Evolutionary conservation across 2,888 invertebrate genomes (phyloP), one percentile per base, ranked within the genome.

Genomic region (Dendrolimus pini): DNA sequence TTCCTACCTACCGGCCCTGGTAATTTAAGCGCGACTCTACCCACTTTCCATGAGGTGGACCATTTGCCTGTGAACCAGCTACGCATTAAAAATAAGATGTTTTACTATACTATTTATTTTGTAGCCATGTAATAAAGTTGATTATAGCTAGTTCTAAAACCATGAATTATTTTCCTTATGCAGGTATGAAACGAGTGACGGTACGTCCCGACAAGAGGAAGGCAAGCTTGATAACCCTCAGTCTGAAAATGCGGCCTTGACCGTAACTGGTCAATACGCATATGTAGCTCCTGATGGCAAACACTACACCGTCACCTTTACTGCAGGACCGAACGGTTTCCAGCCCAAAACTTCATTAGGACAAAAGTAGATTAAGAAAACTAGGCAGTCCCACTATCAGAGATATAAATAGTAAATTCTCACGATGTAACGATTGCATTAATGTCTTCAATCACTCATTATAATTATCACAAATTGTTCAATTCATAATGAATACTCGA

Each of bases 101-200:
- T 18, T 30, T 30, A 30, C 30, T 30, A 0, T 30, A 3, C 30
- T 30, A 1, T 30, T 30, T 30, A 30, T 30, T 30, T 30, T 30
- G 6, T 3, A 30, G 30, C 30, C 30, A 30, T 6, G 6, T 30
- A 30, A 30, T 30, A 30, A 30, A 3, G 6, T 3, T 30, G 0
- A 30, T 30, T 30, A 30, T 30, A 30, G 3, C 30, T 30, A 30
- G 3, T 30, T 30, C 30, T 30, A 30, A 30, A 30, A 30, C 30
- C 30, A 30, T 30, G 30, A 30, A 30, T 30, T 30, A 30, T 30
- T 30, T 30, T 30, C 30, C 30, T 30, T 58, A 53, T 56, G 60
- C 83, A 92, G 94, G 41, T 94, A 92, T 60, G 94, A 94, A 71
- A 93, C 94, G 41, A 94, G 94, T 68, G 94, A 94, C 64, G 94